Percentiles rank a stretch among this genome's conserved stretches.
Conservation (phyloP, 2,888 invertebrate genomes). For the Eledona agricola region DNA sequence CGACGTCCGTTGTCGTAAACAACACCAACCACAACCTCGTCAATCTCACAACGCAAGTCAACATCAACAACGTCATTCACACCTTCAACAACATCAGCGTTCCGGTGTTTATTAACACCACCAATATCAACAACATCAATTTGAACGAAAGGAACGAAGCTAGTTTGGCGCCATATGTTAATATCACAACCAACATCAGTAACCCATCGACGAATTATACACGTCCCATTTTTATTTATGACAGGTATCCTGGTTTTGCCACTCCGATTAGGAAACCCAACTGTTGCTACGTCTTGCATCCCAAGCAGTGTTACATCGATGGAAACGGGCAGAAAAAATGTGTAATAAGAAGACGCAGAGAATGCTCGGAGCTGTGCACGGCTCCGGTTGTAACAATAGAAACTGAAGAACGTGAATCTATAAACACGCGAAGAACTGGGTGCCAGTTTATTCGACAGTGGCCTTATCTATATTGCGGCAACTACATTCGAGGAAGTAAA, state of each 20-base stretch:
- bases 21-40: slow-evolving; percentile 29
- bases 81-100: slow-evolving; percentile 32
- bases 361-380: slow-evolving; percentile 17
- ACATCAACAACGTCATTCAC: slow-evolving; percentile 30
- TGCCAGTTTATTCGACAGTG: slow-evolving; percentile 16
- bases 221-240: no score
- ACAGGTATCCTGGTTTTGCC: no score
- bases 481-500: slow-evolving; percentile 22
- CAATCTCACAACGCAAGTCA: slow-evolving; percentile 33
- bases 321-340: slow-evolving; percentile 14
- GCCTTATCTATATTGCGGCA: slow-evolving; percentile 28
- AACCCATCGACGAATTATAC: no score
- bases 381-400: slow-evolving; percentile 20
- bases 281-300: slow-evolving; percentile 31
- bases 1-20: slow-evolving; percentile 14
- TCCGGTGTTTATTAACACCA: slow-evolving; percentile 33
- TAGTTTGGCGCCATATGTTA: no score
- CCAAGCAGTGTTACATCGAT: slow-evolving; percentile 22
- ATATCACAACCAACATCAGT: no score
- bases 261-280: background rate
- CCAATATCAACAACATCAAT: slow-evolving; percentile 34
- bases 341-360: slow-evolving; percentile 13
- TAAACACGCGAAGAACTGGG: background rate
- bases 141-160: slow-evolving; percentile 1
- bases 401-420: background rate